Percentiles rank a stretch among this genome's conserved stretches.
Conservation (phyloP, 2,113 vertebrate species). For the Lepidothrix coronata region DNA sequence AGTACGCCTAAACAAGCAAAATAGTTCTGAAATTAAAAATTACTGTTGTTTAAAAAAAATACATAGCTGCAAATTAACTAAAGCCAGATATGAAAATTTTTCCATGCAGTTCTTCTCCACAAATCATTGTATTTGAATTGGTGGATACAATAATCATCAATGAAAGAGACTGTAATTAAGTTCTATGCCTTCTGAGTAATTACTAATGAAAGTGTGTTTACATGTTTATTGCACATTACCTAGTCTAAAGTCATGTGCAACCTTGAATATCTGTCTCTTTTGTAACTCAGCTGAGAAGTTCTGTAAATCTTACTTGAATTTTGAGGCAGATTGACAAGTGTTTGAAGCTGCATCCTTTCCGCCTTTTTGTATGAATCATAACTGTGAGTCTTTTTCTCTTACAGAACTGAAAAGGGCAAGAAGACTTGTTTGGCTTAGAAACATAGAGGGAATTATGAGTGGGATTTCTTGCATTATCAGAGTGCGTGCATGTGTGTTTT, state of each 20-base stretch:
- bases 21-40: constrained; percentile 36
- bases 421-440: not conserved
- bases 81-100: not conserved
- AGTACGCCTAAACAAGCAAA: not conserved
- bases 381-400: not conserved
- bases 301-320: not conserved
- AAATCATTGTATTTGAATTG: not conserved
- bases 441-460: not conserved
- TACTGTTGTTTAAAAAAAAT: not conserved
- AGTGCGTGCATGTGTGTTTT: not conserved
- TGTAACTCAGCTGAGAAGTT: not conserved
- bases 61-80: not conserved
- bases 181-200: not conserved
- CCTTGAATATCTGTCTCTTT: not conserved
- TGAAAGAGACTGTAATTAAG: not conserved
- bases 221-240: not conserved
- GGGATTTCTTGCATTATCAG: not conserved
- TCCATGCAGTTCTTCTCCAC: not conserved
- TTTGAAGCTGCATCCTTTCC: not conserved
- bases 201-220: not conserved
- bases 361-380: not conserved
- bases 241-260: not conserved
- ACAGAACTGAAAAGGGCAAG: not conserved
- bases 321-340: not conserved
- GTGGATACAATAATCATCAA: not conserved